Conservation (phyloP, 2,888 invertebrate genomes). For the Sycophila texana region DNA sequence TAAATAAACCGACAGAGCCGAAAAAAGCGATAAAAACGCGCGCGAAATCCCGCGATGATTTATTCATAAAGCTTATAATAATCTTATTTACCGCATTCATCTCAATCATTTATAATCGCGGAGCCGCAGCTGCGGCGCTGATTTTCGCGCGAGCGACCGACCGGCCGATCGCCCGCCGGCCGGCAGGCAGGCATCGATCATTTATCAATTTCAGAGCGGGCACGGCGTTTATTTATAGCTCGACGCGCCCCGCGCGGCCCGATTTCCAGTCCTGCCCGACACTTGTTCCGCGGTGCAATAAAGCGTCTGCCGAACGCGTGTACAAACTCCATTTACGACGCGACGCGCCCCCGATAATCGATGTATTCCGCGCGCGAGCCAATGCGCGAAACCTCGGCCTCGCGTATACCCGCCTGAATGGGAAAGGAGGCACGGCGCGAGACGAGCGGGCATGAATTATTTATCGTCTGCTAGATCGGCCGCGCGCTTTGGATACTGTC, state of each 20-base stretch:
- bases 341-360: constrained; percentile 12
- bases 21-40: not conserved
- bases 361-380: constrained; percentile 21
- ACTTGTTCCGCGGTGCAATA: constrained; percentile 36
- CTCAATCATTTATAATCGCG: constrained; percentile 36
- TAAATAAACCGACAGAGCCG: not conserved
- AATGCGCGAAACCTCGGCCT: not conserved
- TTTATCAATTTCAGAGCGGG: constrained; percentile 49
- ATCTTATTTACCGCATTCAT: constrained; percentile 25
- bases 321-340: constrained; percentile 35
- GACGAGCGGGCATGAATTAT: constrained; percentile 68
- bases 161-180: not conserved
- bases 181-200: constrained; percentile 43
- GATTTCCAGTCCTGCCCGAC: not conserved
- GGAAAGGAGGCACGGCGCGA: constrained; percentile 42
- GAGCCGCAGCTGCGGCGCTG: not conserved
- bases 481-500: too few species aligned
- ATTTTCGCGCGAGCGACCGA: not conserved
- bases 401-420: not conserved
- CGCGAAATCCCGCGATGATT: constrained; percentile 17
- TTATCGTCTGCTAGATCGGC: constrained; percentile 63
- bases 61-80: constrained; percentile 35
- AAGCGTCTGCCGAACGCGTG: constrained; percentile 12
- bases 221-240: constrained; percentile 41
- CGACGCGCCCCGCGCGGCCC: not conserved